These are phyloP conservation scores for Pelodiscus sinensis DNA, from an alignment of 2,113 vertebrate genomes.

Conservation along the genomic window DNA sequence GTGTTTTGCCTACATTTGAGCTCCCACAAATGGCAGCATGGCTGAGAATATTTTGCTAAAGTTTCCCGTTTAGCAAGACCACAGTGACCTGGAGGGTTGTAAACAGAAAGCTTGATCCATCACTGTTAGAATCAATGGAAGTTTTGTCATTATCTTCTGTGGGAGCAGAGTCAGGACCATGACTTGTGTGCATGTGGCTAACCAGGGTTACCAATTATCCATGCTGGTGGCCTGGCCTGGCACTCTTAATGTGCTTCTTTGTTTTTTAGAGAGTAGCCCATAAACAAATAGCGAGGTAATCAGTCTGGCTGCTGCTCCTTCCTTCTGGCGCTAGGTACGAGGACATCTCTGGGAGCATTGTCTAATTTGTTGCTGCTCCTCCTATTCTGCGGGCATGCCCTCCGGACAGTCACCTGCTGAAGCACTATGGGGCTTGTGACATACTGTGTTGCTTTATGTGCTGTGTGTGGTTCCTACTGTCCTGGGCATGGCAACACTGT, in stretches of 20 bases:
- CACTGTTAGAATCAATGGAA: neutral
- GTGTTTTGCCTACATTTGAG: accelerated
- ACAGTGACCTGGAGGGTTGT: neutral
- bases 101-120: accelerated
- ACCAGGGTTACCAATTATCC: accelerated
- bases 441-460: too few species aligned
- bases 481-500: too few species aligned
- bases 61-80: neutral
- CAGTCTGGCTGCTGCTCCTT: neutral
- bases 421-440: neutral
- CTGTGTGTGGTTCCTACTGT: too few species aligned
- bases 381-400: neutral
- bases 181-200: accelerated
- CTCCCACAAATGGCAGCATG: accelerated
- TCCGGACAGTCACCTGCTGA: neutral
- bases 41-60: neutral
- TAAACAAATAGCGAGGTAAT: neutral
- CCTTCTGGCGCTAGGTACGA: accelerated
- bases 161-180: neutral
- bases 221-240: neutral
- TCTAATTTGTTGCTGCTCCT: accelerated
- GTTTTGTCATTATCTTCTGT: accelerated
- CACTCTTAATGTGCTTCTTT: neutral
- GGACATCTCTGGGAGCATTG: neutral
- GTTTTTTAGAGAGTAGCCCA: neutral